Evolutionary conservation across 2,797 vertebrate species (phyloP), one percentile per base, ranked within the genome.

Genomic region (Smutsia temminckii): DNA sequence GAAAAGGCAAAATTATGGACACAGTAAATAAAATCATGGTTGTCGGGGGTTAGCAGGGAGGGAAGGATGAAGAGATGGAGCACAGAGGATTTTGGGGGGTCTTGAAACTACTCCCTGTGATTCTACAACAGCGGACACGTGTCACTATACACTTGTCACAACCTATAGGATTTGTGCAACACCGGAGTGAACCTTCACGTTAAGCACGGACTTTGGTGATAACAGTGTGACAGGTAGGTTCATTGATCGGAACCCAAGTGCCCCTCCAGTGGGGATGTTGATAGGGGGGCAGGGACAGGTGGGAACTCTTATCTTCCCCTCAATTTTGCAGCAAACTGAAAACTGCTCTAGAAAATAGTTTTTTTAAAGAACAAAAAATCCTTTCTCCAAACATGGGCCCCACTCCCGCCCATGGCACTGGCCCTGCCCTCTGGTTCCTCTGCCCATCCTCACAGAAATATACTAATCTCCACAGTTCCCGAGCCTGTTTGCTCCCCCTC

Each of bases 71-170:
- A 18, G 3, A 42, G 17, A 27, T 1, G 29, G 18, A 63, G 25
- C 42, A 11, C 23, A 61, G 80, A 55, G 29, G 29, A 42, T 13
- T 64, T 78, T 79, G 10, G 85, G 85, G 46, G 72, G 23, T 57
- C 46, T 55, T 16, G 37, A 42, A 23, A 18, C 53, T 55, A 18
- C 6, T 5, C 17, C 2, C 0, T 23, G 4, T 8, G n/a, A 57
- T 6, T 16, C 2, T 18, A 2, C 21, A 32, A 17, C 29, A 23
- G 9, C n/a, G 1, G 79, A 46, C 8, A 14, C 4, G 0, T 55
- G 55, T 46, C 72, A 20, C 37, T 46, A 18, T 9, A 18, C 46
- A 32, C 34, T 55, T 55, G 46, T 63, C 23, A 17, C 71, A 85
- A 27, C 27, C 29, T 6, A 3, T 3, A n/a, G 42, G 21, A 42